Evolutionary conservation across 2,113 vertebrate genomes (phyloP).

Genomic region (Ptyas mucosa): DNA sequence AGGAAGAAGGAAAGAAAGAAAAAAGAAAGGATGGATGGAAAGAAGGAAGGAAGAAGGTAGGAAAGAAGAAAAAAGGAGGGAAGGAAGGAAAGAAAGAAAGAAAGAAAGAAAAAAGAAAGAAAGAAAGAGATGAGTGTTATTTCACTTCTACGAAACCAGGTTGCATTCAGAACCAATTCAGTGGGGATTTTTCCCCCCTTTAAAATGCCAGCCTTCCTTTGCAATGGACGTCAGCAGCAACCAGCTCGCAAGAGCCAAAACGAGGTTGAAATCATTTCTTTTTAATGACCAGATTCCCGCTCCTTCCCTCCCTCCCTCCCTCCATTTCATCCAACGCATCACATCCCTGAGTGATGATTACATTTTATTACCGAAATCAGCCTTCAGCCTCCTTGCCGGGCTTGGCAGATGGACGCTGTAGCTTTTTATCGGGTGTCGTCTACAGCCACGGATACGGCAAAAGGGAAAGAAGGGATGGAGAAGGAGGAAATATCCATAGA

Average conservation of each 20-base stretch:
- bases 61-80: no score
- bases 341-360: neutral
- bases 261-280: neutral
- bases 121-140: neutral
- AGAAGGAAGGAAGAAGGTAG: fast-evolving
- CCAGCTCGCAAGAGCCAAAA: neutral
- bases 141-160: neutral
- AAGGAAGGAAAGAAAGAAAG: no score
- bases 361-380: neutral
- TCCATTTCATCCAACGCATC: neutral
- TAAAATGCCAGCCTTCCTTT: neutral
- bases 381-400: neutral
- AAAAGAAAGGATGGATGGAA: no score
- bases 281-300: neutral
- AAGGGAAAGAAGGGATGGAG: neutral
- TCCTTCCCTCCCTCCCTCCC: neutral
- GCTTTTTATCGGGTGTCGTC: neutral
- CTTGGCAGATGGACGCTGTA: neutral
- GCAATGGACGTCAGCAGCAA: neutral
- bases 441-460: neutral
- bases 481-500: neutral
- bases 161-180: neutral
- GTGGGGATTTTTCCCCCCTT: neutral
- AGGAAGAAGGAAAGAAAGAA: no score
- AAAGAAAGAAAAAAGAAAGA: neutral